Conservation (phyloP, 2,888 invertebrate genomes). For the Bursaphelenchus okinawaensis region DNA sequence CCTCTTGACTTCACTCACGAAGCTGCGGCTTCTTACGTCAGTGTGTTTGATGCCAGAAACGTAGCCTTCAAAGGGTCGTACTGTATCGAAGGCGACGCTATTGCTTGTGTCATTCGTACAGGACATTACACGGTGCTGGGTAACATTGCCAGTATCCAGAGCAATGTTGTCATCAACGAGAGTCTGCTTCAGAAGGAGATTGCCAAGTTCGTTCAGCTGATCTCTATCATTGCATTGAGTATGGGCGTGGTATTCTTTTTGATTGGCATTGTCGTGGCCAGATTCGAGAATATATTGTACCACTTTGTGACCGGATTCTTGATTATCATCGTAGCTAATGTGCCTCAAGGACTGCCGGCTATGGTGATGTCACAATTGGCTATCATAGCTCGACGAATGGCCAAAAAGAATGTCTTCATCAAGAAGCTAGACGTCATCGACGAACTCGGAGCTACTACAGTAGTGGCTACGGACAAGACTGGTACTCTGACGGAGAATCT, state of each 20-base stretch:
- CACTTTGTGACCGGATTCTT: constrained; percentile 56
- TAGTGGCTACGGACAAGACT: constrained; percentile 93
- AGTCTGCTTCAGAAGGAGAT: constrained; percentile 32
- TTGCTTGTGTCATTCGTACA: constrained; percentile 51
- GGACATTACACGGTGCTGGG: constrained; percentile 48
- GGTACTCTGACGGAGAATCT: constrained; percentile 94
- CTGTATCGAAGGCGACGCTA: constrained; percentile 54
- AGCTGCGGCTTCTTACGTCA: constrained; percentile 36
- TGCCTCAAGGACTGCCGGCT: constrained; percentile 52
- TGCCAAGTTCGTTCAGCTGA: constrained; percentile 40
- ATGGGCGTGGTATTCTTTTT: constrained; percentile 53
- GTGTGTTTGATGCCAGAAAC: constrained; percentile 50
- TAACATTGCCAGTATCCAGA: constrained; percentile 32
- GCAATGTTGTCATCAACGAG: constrained; percentile 26
- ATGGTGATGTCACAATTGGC: constrained; percentile 55
- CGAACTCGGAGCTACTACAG: constrained; percentile 80
- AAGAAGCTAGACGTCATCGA: constrained; percentile 54
- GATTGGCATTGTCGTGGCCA: constrained; percentile 49
- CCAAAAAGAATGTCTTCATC: constrained; percentile 99
- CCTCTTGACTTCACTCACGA: constrained; percentile 40
- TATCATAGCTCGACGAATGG: constrained; percentile 80
- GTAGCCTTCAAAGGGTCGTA: constrained; percentile 55
- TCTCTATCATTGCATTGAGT: constrained; percentile 44
- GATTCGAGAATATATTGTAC: constrained; percentile 40
- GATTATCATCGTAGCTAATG: constrained; percentile 55